phyloP scores from a whole-genome alignment of 2,888 invertebrate genomes.

The Cheilosia urbana region DNA sequence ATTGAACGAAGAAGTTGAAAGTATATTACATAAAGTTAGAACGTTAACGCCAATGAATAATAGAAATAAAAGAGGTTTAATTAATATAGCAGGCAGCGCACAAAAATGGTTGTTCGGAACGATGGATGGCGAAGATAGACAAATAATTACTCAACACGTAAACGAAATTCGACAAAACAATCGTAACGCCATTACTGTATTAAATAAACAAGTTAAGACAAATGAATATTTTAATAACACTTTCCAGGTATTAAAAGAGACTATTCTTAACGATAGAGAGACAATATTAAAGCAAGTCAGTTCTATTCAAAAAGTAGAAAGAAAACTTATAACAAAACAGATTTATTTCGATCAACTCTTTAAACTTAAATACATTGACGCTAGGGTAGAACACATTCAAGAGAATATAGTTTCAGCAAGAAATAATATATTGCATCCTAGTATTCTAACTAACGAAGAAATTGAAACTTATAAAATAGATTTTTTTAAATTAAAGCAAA shows the following conservation, averaged over 20 bases:
- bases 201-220: conserved; percentile 57
- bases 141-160: not conserved
- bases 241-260: conserved; percentile 37
- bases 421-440: conserved; percentile 54
- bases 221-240: conserved; percentile 52
- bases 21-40: conserved; percentile 17
- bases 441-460: conserved; percentile 61
- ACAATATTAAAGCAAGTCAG: conserved; percentile 17
- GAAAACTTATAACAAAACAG: conserved; percentile 17
- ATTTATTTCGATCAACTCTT: conserved; percentile 39
- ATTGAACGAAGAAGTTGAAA: conserved; percentile 1
- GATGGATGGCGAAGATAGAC: conserved; percentile 2
- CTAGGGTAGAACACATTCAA: conserved; percentile 53
- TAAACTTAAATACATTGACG: conserved; percentile 43
- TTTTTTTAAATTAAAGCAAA: conserved; percentile 48
- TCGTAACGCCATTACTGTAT: conserved; percentile 37
- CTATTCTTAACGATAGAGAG: conserved; percentile 52
- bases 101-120: conserved; percentile 14
- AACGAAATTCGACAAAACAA: conserved; percentile 22
- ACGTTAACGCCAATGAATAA: conserved; percentile 5
- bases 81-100: conserved; percentile 19
- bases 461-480: conserved; percentile 52
- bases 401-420: conserved; percentile 57
- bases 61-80: conserved; percentile 25
- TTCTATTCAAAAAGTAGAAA: conserved; percentile 21